These are phyloP conservation scores for Galbula dea DNA, from an alignment of 2,113 vertebrate genomes.

Conservation along the genomic window DNA sequence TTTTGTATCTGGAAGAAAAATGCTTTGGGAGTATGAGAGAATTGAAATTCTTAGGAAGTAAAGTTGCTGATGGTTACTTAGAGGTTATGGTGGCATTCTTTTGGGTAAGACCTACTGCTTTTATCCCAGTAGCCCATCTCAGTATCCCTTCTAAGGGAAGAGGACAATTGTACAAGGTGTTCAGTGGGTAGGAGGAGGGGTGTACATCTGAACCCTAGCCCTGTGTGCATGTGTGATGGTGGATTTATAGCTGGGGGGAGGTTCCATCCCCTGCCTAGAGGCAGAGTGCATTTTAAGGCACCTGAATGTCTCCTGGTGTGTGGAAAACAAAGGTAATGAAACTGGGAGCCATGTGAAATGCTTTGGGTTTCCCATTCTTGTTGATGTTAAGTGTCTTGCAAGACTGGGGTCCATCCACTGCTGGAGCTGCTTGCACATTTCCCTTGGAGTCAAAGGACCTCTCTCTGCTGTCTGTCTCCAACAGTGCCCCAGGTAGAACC, in stretches of 20 bases:
- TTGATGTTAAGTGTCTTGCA: fast-evolving
- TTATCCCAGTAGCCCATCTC: background rate
- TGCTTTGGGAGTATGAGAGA: background rate
- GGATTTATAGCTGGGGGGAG: background rate
- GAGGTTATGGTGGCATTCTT: background rate
- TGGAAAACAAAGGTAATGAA: background rate
- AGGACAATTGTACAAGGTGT: background rate
- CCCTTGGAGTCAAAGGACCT: background rate
- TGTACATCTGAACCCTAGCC: background rate
- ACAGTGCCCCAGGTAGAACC: fast-evolving
- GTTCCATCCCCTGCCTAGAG: background rate
- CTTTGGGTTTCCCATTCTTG: background rate
- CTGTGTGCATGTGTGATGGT: fast-evolving
- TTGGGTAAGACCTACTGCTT: background rate
- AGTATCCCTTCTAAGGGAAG: no score
- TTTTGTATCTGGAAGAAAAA: background rate
- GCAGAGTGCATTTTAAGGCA: background rate
- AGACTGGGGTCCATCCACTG: fast-evolving
- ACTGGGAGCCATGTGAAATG: background rate
- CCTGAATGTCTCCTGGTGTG: background rate
- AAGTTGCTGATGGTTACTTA: background rate
- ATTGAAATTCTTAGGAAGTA: background rate
- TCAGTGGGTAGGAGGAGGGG: background rate
- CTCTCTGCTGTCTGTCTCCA: background rate
- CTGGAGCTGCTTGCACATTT: background rate